A percentile compares a stretch with the other conserved stretches of the same genome.
Conservation (phyloP, 1,140 invertebrate species). For the Leptonema lineaticorne region DNA sequence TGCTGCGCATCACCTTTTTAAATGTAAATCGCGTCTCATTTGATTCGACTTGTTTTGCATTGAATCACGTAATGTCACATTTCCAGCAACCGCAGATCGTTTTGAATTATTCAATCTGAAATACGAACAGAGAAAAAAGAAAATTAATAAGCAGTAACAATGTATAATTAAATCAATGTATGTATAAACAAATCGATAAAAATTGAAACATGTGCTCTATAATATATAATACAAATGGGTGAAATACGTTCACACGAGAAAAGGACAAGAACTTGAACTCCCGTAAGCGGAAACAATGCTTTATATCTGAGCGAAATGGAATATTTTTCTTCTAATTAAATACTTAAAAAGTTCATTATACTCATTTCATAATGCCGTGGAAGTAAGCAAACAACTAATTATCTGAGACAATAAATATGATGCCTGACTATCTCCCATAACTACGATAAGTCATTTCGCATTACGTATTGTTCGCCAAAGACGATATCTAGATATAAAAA, state of each 20-base stretch:
- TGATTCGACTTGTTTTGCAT: conserved; percentile 5
- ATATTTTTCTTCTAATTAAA: not conserved
- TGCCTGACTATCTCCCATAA: conserved; percentile 6
- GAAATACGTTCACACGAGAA: conserved; percentile 5
- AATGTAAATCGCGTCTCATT: not conserved
- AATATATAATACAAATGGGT: not conserved
- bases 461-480: not conserved
- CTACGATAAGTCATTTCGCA: conserved; percentile 9
- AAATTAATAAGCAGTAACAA: not conserved
- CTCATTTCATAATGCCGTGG: conserved; percentile 2
- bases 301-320: not conserved
- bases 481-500: not conserved
- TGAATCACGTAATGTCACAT: not conserved
- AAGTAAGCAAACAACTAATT: conserved; percentile 1
- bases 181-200: not conserved
- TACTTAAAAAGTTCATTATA: not conserved
- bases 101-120: conserved; percentile 8
- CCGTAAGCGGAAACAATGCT: not conserved
- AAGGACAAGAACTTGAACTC: conserved; percentile 6
- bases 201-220: not conserved
- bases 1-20: not conserved
- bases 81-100: conserved; percentile 10
- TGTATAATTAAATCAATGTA: not conserved
- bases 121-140: conserved; percentile 2
- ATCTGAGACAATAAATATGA: conserved; percentile 4